Base-by-base conservation (phyloP, 2,888 invertebrate species). In the Ormia ochracea region DNA sequence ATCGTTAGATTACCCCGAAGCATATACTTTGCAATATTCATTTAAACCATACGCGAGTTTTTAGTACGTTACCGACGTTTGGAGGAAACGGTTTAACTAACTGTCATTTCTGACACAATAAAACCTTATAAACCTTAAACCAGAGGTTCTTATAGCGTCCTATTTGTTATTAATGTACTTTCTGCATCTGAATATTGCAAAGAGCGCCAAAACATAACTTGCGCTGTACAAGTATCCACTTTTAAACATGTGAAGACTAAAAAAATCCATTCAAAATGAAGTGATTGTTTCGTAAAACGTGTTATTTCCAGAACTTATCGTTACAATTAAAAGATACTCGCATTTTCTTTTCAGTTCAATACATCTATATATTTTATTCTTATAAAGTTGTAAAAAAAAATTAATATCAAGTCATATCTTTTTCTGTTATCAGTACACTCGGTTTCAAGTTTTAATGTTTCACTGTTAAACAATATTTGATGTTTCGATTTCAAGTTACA, bases 301-400 rank as follows among this genome's bases (percentile, higher is more conserved):
- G 41, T 50, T 48, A 10, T 52, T 52, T 14, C 28, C 17, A 43
- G 23, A 36, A 59, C 36, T 38, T n/a, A 14, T 12, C 6, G 0
- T 14, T 59, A 59, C 21, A 59, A 63, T 26, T 36, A 41, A 31
- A 4, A 21, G 2, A 31, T 33, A 43, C 19, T 26, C 2, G 21
- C 19, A 7, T 12, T 50, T 26, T 19, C 6, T 36, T 23, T 69
- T 69, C 36, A 36, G 6, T 3, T 41, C 17, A 33, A 38, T 19
- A 43, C n/a, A n/a, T 56, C 41, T 45, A 12, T 58, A 54, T n/a
- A 14, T 28, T 9, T 58, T n/a, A n/a, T 75, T 45, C 21, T 69
- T 69, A 61, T 54, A 56, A 78, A 72, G 72, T 48, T 65, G 65
- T 65, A 63, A 17, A 69, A 56, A 54, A 69, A 58, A 23, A 50